Percentiles rank a stretch among this genome's conserved stretches.
phyloP scores from a whole-genome alignment of 2,113 vertebrate species.

The Columba livia region DNA sequence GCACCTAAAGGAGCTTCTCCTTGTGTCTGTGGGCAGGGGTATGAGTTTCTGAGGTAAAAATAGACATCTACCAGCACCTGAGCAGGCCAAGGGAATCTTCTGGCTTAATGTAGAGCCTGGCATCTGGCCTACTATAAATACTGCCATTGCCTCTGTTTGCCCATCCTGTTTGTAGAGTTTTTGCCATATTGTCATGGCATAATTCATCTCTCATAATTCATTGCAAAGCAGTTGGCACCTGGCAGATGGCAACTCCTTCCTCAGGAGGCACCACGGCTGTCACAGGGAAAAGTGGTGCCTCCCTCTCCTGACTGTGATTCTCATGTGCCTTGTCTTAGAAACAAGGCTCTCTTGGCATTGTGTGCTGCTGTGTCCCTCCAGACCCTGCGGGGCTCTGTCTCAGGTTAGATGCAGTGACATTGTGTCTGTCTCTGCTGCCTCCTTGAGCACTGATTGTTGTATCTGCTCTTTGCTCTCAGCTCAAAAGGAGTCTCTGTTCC shows the following conservation, averaged over 20 bases:
- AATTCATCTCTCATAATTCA: background rate
- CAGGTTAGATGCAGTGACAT: background rate
- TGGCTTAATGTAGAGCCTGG: background rate
- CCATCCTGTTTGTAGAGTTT: background rate
- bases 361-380: background rate
- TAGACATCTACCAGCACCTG: background rate
- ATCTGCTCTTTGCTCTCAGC: background rate
- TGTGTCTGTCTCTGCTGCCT: background rate
- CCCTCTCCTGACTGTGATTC: background rate
- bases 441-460: background rate
- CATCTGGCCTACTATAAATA: background rate
- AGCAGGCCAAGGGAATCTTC: background rate
- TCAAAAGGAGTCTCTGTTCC: background rate
- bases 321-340: background rate
- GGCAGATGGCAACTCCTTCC: background rate
- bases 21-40: background rate
- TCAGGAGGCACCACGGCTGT: background rate
- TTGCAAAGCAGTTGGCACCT: background rate
- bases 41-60: background rate
- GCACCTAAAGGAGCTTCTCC: background rate
- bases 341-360: background rate
- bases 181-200: background rate
- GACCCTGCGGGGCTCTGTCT: background rate
- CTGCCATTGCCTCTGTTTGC: background rate
- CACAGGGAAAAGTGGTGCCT: background rate